Base-by-base conservation (phyloP, 2,888 invertebrate species). In the Patella caerulea region DNA sequence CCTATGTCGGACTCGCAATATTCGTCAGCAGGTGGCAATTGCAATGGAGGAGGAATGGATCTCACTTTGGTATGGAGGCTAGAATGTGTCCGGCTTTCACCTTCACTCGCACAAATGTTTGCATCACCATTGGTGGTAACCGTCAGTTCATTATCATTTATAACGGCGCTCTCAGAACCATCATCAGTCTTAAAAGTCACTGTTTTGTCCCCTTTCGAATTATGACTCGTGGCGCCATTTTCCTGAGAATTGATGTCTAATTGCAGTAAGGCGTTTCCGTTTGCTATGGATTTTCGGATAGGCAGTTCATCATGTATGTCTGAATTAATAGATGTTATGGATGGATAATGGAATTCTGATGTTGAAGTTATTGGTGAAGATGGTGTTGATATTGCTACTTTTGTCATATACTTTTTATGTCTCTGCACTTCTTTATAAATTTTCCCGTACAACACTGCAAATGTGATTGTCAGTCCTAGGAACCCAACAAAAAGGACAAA, bases 401-500 rank as follows among this genome's bases (percentile, higher is more conserved):
- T 73, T 24, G 52, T 73, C 77, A 77, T 77, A 17, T 55, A 72
- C 19, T 59, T 45, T 52, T 73, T 72, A 69, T 82, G 83, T 24
- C 77, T 45, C 29, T 79, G 78, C 15, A 76, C 74, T 7, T 81
- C 80, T n/a, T 74, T 65, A 29, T 86, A 83, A 14, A 88, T 83
- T 1, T 83, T 75, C n/a, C 73, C 69, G 76, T 87, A 88, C 55
- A 87, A 56, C 24, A 83, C 82, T 11, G 81, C 73, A 11, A 88
- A 72, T 2, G 78, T 73, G 9, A 81, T 69, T 1, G 83, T 80
- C 9, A 83, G 78, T 0, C 81, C 53, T 19, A 87, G 55, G 69
- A 88, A 88, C 15, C 80, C 71, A 1, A 86, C 14, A 71, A 86
- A 85, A 17, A 86, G 81, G 7, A 85, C 55, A 4, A 74, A 73